Evolutionary conservation across 2,113 vertebrate genomes (phyloP).

Genomic region (Podarcis raffonei): DNA sequence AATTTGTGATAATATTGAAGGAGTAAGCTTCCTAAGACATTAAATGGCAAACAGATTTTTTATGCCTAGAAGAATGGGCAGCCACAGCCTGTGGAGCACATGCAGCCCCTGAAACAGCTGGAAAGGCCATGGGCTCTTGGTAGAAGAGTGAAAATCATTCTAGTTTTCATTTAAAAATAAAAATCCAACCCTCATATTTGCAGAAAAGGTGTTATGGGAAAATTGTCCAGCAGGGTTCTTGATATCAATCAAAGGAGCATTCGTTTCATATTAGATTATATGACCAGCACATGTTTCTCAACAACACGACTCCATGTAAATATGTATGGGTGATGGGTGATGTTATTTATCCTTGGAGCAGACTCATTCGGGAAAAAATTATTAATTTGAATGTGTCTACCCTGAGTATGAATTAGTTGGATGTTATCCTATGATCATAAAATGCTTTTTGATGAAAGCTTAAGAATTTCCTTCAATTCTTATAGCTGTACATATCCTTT

Average conservation of each 20-base stretch:
- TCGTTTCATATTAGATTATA: neutral
- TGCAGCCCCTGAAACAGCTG: neutral
- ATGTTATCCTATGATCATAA: neutral
- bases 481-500: neutral
- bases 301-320: neutral
- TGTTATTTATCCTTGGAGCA: too few relatives aligned
- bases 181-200: neutral
- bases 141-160: neutral
- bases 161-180: neutral
- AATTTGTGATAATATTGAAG: neutral
- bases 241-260: neutral
- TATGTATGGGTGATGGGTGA: neutral
- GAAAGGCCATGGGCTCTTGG: neutral
- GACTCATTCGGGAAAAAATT: too few relatives aligned
- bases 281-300: neutral
- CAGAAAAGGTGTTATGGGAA: neutral
- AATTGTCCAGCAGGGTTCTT: neutral
- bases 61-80: neutral
- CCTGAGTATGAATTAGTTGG: too few relatives aligned
- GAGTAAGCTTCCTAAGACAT: neutral
- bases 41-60: neutral
- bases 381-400: too few relatives aligned
- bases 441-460: neutral
- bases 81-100: neutral
- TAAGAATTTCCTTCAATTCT: neutral